phyloP scores from a whole-genome alignment of 1,140 invertebrate species.

The Eulimnadia texana region DNA sequence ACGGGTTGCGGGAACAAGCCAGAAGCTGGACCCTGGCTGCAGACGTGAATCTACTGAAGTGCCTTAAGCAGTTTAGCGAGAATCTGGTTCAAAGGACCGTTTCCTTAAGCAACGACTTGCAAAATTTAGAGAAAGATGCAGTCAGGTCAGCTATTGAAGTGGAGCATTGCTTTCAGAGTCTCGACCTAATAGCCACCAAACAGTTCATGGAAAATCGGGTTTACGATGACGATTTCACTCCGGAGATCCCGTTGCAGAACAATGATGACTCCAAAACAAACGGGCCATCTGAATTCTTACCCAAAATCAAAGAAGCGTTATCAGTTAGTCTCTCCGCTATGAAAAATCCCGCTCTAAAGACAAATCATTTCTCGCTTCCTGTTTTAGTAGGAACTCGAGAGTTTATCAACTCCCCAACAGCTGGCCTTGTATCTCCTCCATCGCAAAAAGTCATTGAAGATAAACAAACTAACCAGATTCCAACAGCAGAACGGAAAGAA shows the following conservation, averaged over 20 bases:
- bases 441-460: too few species aligned
- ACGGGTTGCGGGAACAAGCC: too few species aligned
- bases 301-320: constrained; percentile 2
- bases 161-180: constrained; percentile 6
- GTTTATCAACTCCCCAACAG: constrained; percentile 1
- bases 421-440: constrained; percentile 5
- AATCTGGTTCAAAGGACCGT: not conserved
- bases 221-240: constrained; percentile 9
- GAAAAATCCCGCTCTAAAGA: too few species aligned
- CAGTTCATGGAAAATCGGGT: constrained; percentile 13
- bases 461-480: too few species aligned
- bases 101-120: not conserved
- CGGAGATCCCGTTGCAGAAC: not conserved
- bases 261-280: not conserved
- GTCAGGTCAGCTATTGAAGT: not conserved
- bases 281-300: not conserved
- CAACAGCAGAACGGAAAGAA: too few species aligned
- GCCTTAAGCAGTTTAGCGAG: not conserved
- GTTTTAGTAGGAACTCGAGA: constrained; percentile 6
- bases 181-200: constrained; percentile 9
- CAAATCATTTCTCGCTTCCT: constrained; percentile 5
- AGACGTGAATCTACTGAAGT: constrained; percentile 1
- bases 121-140: not conserved
- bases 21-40: not conserved
- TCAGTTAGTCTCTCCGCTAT: not conserved